A percentile compares a stretch with the other conserved stretches of the same genome.
These are phyloP conservation scores for Cepaea nemoralis DNA, from an alignment of 1,140 invertebrate species.

Conservation along the genomic window DNA sequence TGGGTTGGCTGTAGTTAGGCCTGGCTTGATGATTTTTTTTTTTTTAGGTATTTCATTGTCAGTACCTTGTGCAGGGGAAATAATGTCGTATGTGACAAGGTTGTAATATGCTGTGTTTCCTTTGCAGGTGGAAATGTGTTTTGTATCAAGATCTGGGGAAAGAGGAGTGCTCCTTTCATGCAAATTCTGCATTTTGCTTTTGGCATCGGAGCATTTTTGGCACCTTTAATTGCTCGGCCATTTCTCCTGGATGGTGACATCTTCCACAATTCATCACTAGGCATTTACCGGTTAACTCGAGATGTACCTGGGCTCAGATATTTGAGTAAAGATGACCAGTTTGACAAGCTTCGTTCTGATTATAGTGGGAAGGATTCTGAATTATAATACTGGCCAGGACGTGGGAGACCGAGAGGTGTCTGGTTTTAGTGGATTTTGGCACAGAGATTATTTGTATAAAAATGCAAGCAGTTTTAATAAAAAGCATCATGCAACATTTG, in stretches of 20 bases:
- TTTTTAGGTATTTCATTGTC: too few relatives aligned
- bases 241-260: constrained; percentile 51
- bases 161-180: constrained; percentile 73
- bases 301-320: neutral
- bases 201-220: constrained; percentile 74
- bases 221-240: constrained; percentile 73
- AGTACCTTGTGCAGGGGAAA: too few relatives aligned
- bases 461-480: neutral
- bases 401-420: neutral
- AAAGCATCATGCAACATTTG: too few relatives aligned
- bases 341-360: neutral
- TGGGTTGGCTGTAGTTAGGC: too few relatives aligned
- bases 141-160: constrained; percentile 74
- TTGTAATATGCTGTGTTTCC: constrained; percentile 33
- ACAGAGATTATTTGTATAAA: neutral
- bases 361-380: neutral
- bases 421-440: neutral
- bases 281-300: neutral
- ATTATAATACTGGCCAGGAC: neutral
- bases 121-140: constrained; percentile 74
- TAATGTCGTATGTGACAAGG: too few relatives aligned
- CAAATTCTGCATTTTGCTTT: constrained; percentile 76
- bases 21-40: too few relatives aligned
- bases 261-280: neutral
- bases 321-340: neutral